phyloP scores from a whole-genome alignment of 1,140 invertebrate species.

The Nixonia krombeini region DNA sequence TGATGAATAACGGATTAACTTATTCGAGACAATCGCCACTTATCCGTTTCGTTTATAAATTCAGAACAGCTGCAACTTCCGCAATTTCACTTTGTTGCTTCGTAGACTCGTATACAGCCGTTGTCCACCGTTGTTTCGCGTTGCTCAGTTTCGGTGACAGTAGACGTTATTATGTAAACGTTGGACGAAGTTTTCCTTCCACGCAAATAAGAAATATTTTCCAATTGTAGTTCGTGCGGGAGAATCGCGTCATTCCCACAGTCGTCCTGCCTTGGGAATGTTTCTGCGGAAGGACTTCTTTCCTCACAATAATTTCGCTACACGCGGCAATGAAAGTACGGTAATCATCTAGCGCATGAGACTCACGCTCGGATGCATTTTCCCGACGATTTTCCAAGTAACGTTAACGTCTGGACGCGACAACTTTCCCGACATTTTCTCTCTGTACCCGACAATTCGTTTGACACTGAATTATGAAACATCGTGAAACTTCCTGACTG shows the following conservation, averaged over 20 bases:
- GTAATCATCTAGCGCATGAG: background rate
- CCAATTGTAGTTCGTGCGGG: background rate
- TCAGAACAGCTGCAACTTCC: background rate
- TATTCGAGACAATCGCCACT: background rate
- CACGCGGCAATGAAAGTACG: background rate
- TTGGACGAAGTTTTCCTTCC: background rate
- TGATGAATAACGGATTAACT: no score
- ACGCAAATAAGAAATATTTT: background rate
- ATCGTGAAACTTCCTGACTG: no score
- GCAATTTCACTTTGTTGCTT: background rate
- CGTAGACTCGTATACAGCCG: background rate
- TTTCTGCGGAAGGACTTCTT: background rate
- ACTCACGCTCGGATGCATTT: background rate
- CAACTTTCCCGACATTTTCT: background rate
- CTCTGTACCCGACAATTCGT: no score
- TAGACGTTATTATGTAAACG: conserved; percentile 5
- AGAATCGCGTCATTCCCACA: conserved; percentile 3
- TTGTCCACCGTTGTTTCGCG: background rate
- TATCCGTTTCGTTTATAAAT: background rate
- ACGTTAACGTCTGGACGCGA: background rate
- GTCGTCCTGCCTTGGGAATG: background rate
- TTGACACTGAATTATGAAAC: no score
- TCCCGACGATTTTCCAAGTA: conserved; percentile 1
- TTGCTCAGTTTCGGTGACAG: background rate
- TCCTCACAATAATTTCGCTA: background rate